Evolutionary conservation across 2,888 invertebrate species (phyloP).

Genomic region (Timema podura): DNA sequence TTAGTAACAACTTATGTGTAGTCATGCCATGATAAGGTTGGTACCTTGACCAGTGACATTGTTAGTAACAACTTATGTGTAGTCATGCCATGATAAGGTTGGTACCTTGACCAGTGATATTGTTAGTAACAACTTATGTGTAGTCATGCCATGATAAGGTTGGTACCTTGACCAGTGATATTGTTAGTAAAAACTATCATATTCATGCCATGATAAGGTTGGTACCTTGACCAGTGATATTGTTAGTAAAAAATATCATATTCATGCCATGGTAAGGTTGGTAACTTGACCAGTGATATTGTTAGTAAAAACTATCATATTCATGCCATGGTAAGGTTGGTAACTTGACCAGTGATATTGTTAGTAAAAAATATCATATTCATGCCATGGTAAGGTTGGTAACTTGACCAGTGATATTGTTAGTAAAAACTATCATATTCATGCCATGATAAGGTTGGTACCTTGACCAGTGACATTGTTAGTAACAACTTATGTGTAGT

Average conservation of each 20-base stretch:
- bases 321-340: neutral
- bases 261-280: neutral
- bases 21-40: too few species aligned
- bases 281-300: neutral
- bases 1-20: too few species aligned
- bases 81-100: too few species aligned
- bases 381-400: neutral
- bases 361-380: neutral
- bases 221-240: conserved; percentile 58
- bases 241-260: neutral
- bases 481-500: neutral
- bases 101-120: conserved; percentile 72
- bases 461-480: neutral
- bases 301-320: neutral
- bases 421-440: neutral
- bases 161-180: conserved; percentile 69
- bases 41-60: conserved; percentile 72
- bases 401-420: neutral
- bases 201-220: too few species aligned
- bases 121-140: too few species aligned
- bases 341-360: neutral
- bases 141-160: too few species aligned
- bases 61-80: too few species aligned
- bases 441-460: neutral
- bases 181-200: too few species aligned